Conservation (phyloP, 2,113 vertebrate species). For the Picathartes gymnocephalus region DNA sequence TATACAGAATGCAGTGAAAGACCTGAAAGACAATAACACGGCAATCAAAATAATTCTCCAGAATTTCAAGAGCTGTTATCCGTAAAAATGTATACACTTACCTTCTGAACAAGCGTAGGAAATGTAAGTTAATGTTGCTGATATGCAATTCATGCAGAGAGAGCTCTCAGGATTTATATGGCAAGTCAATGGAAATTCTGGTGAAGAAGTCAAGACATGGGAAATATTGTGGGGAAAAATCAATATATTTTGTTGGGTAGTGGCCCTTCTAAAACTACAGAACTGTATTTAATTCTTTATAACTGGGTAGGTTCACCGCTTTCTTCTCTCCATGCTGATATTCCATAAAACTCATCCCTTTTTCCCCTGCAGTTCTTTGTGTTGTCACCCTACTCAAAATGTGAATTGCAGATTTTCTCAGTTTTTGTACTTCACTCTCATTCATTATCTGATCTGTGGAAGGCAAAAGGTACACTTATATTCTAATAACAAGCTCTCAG, state of each 20-base stretch:
- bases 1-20: neutral
- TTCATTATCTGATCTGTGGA: neutral
- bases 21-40: neutral
- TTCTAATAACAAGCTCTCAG: constrained; percentile 32
- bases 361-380: neutral
- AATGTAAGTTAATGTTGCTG: neutral
- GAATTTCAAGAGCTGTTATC: neutral
- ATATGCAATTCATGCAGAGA: neutral
- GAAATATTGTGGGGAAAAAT: neutral
- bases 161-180: neutral
- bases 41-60: neutral
- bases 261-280: neutral
- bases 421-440: neutral
- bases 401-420: neutral
- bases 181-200: neutral
- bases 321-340: neutral
- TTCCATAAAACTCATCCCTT: neutral
- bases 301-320: neutral
- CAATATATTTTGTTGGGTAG: neutral
- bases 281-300: neutral
- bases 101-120: neutral
- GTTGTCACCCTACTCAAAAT: neutral
- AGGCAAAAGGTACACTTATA: neutral
- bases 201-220: neutral
- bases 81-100: neutral